Evolutionary conservation across 2,113 vertebrate genomes (phyloP), one percentile per base, ranked within the genome.

Genomic region (Rhagologus leucostigma): DNA sequence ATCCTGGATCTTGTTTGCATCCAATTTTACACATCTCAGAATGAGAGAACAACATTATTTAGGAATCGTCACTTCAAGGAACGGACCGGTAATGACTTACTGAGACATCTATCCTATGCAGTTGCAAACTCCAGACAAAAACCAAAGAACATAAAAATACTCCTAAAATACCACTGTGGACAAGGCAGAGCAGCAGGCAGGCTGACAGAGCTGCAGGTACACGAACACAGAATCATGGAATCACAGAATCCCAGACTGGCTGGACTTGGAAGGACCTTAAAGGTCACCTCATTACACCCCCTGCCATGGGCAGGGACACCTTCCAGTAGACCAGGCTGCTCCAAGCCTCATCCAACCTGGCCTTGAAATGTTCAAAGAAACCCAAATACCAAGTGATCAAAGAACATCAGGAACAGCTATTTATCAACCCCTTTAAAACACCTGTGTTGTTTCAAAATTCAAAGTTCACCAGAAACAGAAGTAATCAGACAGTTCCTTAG

Each of bases 1-100:
- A 96, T 90, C 90, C 92, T 75, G 55, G 22, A 46, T 69, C 92
- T 71, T 92, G 65, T 75, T 87, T 92, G 73, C 92, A 87, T 87
- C 73, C 92, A 73, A 69, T 65, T 89, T 89, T 84, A 95, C 77
- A 93, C 74, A 92, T 76, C 81, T 96, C 87, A 22, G 27, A 84
- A 80, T 7, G 69, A 79, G 57, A 92, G 63, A 88, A 86, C 59
- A 80, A 52, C 73, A 75, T 92, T 78, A 93, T 87, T 93, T 87
- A 81, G 71, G 22, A 84, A 79, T 24, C 68, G 64, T 86, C 87
- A 74, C 75, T 81, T 94, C 82, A 90, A 96, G 90, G 84, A 93
- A 77, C 1, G 0, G 90, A 56, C 56, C 52, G 1, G 33, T 41
- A 56, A 69, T 17, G 42, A 84, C 67, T 65, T 69, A 57, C 23